These are phyloP conservation scores for Polietes domitor DNA, from an alignment of 2,888 invertebrate genomes.

Conservation along the genomic window DNA sequence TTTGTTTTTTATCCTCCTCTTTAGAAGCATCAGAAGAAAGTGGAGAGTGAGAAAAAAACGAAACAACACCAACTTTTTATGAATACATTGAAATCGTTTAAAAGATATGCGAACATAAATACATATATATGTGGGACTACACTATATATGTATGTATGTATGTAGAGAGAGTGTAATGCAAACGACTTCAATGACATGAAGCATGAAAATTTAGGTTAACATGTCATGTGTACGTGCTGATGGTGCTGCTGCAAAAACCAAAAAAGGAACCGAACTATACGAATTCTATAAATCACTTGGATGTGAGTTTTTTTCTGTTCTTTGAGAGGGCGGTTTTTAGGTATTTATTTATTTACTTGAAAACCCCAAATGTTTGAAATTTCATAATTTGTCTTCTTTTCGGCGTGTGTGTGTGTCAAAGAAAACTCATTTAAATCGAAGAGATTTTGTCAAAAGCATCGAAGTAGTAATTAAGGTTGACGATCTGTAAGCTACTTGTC, in stretches of 20 bases:
- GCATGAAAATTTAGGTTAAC: slow-evolving; percentile 74
- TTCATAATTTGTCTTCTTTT: not conserved
- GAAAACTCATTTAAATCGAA: slow-evolving; percentile 1
- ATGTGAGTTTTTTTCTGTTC: slow-evolving; percentile 1
- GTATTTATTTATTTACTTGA: not conserved
- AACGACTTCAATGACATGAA: slow-evolving; percentile 12
- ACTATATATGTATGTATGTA: not conserved
- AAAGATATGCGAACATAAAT: not conserved
- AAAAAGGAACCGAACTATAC: not conserved
- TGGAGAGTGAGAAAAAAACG: not conserved
- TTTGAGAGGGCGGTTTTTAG: not conserved
- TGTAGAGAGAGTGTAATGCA: slow-evolving; percentile 2
- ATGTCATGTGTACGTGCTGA: slow-evolving; percentile 71
- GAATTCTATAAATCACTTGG: slow-evolving; percentile 16
- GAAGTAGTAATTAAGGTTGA: no score
- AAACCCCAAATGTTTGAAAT: not conserved
- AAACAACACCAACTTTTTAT: not conserved
- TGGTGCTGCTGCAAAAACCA: slow-evolving; percentile 2
- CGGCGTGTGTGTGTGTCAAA: not conserved
- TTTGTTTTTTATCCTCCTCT: not conserved
- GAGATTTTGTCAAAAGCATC: not conserved
- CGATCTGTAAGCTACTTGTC: no score
- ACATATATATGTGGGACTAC: not conserved
- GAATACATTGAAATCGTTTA: slow-evolving; percentile 3
- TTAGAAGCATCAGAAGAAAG: slow-evolving; percentile 1